Conservation (phyloP, 2,797 vertebrate species). For the Melanotaenia nigrans region DNA sequence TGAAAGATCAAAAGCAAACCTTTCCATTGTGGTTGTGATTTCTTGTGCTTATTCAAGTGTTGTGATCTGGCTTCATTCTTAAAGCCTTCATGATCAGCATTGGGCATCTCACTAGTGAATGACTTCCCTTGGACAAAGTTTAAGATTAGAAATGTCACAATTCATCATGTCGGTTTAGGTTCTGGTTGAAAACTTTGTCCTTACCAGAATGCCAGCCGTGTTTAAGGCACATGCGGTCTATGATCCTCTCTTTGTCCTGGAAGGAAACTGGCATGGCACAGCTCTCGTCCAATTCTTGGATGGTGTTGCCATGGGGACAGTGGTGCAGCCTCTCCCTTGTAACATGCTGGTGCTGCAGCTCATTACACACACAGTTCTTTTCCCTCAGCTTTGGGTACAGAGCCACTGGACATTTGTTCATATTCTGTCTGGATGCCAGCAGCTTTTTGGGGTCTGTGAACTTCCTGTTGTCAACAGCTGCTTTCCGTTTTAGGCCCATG, state of each 20-base stretch:
- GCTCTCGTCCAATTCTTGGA: constrained; percentile 68
- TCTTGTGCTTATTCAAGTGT: constrained; percentile 67
- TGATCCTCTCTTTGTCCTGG: constrained; percentile 53
- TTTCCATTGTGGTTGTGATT: constrained; percentile 71
- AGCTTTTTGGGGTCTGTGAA: constrained; percentile 37
- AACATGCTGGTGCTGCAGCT: constrained; percentile 36
- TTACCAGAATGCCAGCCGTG: constrained; percentile 66
- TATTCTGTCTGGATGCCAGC: constrained; percentile 54
- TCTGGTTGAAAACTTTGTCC: not conserved
- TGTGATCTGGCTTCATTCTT: constrained; percentile 63
- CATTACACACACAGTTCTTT: constrained; percentile 60
- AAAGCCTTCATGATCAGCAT: constrained; percentile 33
- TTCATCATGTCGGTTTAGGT: not conserved
- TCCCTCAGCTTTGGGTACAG: constrained; percentile 56
- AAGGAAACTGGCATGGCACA: not conserved
- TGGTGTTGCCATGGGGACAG: constrained; percentile 55
- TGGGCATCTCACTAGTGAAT: constrained; percentile 45
- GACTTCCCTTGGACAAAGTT: constrained; percentile 56
- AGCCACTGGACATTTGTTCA: constrained; percentile 42
- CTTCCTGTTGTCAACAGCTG: constrained; percentile 12
- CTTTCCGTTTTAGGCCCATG: constrained; percentile 29
- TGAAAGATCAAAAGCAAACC: constrained; percentile 47
- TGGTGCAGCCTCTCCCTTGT: constrained; percentile 40
- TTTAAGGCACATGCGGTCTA: constrained; percentile 42
- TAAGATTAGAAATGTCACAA: not conserved